phyloP scores from a whole-genome alignment of 2,113 vertebrate species.

The Gymnorhina tibicen region DNA sequence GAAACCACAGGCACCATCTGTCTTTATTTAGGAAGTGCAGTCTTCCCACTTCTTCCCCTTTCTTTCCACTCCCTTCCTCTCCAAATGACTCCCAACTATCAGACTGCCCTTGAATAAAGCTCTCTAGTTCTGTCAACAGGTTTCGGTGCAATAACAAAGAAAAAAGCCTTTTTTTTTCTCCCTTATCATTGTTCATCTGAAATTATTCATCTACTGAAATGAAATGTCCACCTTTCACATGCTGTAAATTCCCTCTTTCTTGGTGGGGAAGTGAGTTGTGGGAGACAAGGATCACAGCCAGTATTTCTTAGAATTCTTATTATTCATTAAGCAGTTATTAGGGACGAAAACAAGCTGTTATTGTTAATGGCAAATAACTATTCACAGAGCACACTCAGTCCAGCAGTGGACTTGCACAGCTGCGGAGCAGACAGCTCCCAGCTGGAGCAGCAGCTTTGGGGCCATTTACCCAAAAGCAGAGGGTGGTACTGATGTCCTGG shows the following conservation, averaged over 20 bases:
- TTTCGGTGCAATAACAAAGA: background rate
- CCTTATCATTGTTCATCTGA: background rate
- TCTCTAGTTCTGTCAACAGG: background rate
- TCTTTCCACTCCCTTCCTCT: background rate
- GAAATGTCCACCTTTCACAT: background rate
- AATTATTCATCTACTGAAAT: background rate
- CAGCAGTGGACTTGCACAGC: background rate
- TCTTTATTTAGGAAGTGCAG: slow-evolving; percentile 7
- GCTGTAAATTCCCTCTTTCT: background rate
- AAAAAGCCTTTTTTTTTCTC: background rate
- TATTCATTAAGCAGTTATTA: background rate
- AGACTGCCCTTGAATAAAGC: background rate
- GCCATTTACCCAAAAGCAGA: background rate
- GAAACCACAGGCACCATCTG: background rate
- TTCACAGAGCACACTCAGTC: background rate
- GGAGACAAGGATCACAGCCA: background rate
- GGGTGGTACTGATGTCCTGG: background rate
- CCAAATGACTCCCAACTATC: background rate
- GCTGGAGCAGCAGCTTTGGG: background rate
- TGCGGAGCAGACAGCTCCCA: background rate
- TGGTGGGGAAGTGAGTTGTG: background rate
- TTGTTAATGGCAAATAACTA: background rate
- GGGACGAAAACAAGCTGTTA: background rate
- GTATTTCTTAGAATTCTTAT: background rate
- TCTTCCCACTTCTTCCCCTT: background rate